Percentiles rank a stretch among this genome's conserved stretches.
Conservation (phyloP, 2,113 vertebrate species). For the Sceloporus undulatus region DNA sequence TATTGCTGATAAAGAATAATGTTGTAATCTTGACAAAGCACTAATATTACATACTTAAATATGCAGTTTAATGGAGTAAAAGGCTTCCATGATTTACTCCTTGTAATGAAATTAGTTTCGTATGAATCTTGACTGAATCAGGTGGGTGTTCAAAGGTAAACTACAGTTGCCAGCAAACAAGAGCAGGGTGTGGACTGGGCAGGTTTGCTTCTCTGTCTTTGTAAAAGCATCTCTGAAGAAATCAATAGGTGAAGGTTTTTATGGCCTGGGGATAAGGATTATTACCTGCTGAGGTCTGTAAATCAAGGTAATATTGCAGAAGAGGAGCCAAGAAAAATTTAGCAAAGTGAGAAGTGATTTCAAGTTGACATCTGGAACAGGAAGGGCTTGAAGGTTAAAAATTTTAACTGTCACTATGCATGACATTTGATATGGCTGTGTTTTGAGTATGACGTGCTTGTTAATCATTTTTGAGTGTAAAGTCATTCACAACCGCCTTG, state of each 20-base stretch:
- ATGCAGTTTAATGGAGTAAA: neutral
- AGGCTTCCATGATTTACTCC: neutral
- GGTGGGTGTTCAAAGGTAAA: constrained; percentile 19
- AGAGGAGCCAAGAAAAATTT: neutral
- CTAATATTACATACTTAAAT: neutral
- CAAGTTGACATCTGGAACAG: neutral
- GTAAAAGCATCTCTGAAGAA: neutral
- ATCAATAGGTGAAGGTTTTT: neutral
- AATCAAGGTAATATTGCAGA: neutral
- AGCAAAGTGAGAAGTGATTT: neutral
- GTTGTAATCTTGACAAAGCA: neutral
- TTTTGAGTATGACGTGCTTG: neutral
- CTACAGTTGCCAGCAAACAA: neutral
- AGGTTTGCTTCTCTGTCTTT: neutral
- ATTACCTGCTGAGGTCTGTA: neutral
- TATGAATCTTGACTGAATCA: neutral
- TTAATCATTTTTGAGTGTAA: neutral
- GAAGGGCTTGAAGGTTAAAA: neutral
- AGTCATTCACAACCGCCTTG: neutral
- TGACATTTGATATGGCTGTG: neutral
- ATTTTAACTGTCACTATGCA: neutral
- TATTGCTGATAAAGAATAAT: neutral
- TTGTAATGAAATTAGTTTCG: neutral
- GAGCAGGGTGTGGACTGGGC: neutral
- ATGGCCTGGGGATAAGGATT: neutral